These are phyloP conservation scores for Sussaba pulchella DNA, from an alignment of 2,888 invertebrate species.

Conservation along the genomic window DNA sequence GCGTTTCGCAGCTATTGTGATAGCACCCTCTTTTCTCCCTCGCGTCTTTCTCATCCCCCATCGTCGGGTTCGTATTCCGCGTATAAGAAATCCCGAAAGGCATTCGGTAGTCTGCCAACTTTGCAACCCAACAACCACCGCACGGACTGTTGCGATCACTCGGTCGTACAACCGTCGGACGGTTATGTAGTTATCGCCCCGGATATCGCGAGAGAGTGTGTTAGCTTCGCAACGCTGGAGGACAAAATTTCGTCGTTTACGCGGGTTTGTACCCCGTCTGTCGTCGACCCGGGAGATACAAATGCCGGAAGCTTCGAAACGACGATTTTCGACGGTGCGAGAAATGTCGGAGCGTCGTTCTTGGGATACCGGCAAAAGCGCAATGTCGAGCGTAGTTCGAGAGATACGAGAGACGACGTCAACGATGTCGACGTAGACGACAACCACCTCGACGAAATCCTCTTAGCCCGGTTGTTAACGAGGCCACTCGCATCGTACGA, in stretches of 20 bases:
- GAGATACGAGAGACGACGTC: slow-evolving; percentile 49
- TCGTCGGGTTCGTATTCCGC: slow-evolving; percentile 45
- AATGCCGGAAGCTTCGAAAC: too few species aligned
- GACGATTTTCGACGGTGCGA: neutral
- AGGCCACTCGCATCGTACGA: slow-evolving; percentile 67
- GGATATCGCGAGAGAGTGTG: neutral
- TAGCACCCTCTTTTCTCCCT: slow-evolving; percentile 74
- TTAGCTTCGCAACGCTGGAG: neutral
- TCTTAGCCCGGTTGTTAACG: slow-evolving; percentile 80
- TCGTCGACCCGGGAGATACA: slow-evolving; percentile 34
- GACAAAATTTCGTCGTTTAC: slow-evolving; percentile 54
- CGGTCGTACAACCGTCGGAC: neutral
- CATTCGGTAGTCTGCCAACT: slow-evolving; percentile 65
- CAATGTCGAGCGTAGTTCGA: slow-evolving; percentile 54
- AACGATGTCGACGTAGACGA: slow-evolving; percentile 43
- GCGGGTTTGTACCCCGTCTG: slow-evolving; percentile 18
- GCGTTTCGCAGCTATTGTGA: slow-evolving; percentile 78
- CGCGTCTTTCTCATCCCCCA: neutral
- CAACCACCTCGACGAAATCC: slow-evolving; percentile 74
- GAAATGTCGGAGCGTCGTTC: too few species aligned
- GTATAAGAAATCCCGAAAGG: slow-evolving; percentile 76
- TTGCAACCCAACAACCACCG: slow-evolving; percentile 68
- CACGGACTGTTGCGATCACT: slow-evolving; percentile 55
- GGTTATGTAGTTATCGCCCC: slow-evolving; percentile 10
- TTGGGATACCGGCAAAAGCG: slow-evolving; percentile 41